phyloP scores from a whole-genome alignment of 1,140 invertebrate species.

The Philopotamus ludificatus region DNA sequence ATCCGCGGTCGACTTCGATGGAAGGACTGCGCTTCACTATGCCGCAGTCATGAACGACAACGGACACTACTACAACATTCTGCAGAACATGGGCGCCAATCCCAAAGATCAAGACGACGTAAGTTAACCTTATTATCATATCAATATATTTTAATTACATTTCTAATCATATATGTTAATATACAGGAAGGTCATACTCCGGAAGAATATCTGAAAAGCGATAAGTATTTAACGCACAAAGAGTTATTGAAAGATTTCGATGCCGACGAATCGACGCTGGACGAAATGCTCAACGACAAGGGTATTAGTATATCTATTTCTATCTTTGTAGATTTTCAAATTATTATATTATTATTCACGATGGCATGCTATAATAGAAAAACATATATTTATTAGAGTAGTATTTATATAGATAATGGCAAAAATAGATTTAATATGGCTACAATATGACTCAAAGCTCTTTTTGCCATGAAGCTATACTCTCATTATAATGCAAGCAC shows the following conservation, averaged over 20 bases:
- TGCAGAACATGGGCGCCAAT: conserved; percentile 83
- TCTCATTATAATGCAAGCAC: conserved; percentile 9
- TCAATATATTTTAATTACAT: not conserved
- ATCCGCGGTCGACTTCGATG: conserved; percentile 72
- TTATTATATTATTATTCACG: not conserved
- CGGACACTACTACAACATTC: conserved; percentile 83
- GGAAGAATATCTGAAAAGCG: conserved; percentile 72
- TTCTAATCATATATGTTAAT: conserved; percentile 38
- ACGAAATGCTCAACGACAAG: conserved; percentile 73
- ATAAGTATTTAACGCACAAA: conserved; percentile 67
- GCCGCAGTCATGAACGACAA: conserved; percentile 82
- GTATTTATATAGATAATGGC: conserved; percentile 8
- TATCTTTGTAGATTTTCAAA: no score
- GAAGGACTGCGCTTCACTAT: conserved; percentile 88
- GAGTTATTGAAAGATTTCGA: conserved; percentile 69
- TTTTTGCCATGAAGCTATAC: conserved; percentile 13
- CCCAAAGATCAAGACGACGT: conserved; percentile 80
- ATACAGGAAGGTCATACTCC: conserved; percentile 70
- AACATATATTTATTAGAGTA: not conserved
- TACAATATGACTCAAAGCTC: not conserved
- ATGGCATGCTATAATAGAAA: conserved; percentile 15
- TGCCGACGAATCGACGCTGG: conserved; percentile 62
- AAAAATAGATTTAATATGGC: conserved; percentile 31
- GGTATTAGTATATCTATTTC: no score
- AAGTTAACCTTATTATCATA: conserved; percentile 46